These are phyloP conservation scores for Onychomys arenicola DNA, from an alignment of 2,797 vertebrate genomes.

Conservation along the genomic window DNA sequence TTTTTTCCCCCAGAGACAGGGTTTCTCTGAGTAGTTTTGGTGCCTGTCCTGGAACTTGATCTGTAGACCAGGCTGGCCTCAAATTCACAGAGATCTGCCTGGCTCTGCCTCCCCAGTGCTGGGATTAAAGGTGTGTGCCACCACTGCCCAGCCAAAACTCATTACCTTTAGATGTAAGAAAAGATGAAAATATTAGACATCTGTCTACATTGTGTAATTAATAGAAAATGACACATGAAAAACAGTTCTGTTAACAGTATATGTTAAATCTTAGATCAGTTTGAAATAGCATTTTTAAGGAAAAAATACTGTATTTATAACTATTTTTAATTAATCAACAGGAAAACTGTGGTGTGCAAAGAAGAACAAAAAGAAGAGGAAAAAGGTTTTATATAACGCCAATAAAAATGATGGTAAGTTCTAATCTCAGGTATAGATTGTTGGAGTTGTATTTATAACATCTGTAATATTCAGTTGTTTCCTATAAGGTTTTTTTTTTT, in stretches of 20 bases:
- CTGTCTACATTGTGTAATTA: not conserved
- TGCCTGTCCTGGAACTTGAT: too few species aligned
- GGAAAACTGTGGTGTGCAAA: conserved; percentile 99
- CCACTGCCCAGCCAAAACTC: not conserved
- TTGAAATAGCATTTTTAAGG: conserved; percentile 65
- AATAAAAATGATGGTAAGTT: conserved; percentile 96
- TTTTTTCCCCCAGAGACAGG: not conserved
- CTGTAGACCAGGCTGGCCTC: too few species aligned
- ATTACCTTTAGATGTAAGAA: conserved; percentile 41
- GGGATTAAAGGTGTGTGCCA: too few species aligned
- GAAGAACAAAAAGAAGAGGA: conserved; percentile 99
- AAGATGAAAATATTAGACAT: conserved; percentile 57
- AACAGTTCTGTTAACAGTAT: conserved; percentile 28
- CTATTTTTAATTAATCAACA: conserved; percentile 84
- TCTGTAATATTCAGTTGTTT: conserved; percentile 40
- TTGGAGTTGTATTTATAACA: conserved; percentile 9
- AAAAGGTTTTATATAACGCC: conserved; percentile 95
- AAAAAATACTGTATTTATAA: conserved; percentile 33
- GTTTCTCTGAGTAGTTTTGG: too few species aligned
- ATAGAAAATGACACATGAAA: conserved; percentile 63
- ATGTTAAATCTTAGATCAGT: conserved; percentile 26
- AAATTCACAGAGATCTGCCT: too few species aligned
- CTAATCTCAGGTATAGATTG: not conserved
- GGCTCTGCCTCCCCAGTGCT: too few species aligned
- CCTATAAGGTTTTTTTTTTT: not conserved